Conservation (phyloP, 1,140 invertebrate genomes). For the Drosophila tani region DNA sequence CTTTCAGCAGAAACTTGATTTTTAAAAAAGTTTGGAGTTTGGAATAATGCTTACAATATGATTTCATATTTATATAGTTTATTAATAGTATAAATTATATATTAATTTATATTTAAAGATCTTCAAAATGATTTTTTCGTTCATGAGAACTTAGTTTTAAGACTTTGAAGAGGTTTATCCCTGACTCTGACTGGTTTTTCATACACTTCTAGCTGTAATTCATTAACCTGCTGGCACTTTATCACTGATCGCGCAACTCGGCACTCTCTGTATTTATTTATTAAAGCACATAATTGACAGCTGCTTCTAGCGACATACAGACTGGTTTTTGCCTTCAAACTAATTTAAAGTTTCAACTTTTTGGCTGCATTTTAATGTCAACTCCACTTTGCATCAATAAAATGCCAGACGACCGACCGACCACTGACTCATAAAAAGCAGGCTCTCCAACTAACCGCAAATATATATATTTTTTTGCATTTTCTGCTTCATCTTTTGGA, state of each 20-base stretch:
- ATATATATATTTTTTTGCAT: conserved; percentile 32
- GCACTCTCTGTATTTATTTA: background rate
- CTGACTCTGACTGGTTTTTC: background rate
- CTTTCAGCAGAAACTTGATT: background rate
- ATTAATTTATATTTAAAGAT: too few species aligned
- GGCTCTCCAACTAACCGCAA: conserved; percentile 12
- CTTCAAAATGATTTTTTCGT: background rate
- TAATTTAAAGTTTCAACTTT: conserved; percentile 16
- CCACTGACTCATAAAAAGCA: conserved; percentile 40
- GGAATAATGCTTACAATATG: background rate
- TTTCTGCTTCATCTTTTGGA: conserved; percentile 41
- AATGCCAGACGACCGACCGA: conserved; percentile 40
- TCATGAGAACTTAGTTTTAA: background rate
- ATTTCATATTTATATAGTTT: background rate
- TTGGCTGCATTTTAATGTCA: conserved; percentile 49
- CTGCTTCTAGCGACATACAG: background rate
- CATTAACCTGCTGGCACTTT: background rate
- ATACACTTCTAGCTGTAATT: background rate
- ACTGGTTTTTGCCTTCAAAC: conserved; percentile 6
- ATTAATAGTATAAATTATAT: too few species aligned
- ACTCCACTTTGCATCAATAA: conserved; percentile 68
- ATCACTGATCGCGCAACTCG: background rate
- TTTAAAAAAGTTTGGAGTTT: background rate
- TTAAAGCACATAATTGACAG: background rate
- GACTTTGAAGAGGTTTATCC: background rate